Conservation (phyloP, 2,888 invertebrate species). For the Pseudoips prasinana region DNA sequence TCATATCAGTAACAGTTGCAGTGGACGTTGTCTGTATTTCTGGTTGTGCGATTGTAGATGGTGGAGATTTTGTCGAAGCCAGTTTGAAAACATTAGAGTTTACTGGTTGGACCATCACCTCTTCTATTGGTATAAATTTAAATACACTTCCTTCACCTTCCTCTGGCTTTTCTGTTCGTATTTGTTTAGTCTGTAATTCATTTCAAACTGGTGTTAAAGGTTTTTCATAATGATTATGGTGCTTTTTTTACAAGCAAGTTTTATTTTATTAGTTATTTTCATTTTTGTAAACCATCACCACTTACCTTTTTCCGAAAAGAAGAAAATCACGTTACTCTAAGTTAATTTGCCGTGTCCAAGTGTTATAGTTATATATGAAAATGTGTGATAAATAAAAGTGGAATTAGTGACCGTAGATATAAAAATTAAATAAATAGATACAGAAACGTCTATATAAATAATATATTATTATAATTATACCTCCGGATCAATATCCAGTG, state of each 20-base stretch:
- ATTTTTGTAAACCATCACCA: slow-evolving; percentile 49
- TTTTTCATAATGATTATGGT: slow-evolving; percentile 1
- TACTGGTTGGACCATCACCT: slow-evolving; percentile 61
- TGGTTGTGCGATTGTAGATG: too few species aligned
- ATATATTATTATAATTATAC: slow-evolving; percentile 78
- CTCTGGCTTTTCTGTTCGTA: slow-evolving; percentile 74
- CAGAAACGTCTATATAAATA: slow-evolving; percentile 49
- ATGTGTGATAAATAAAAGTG: slow-evolving; percentile 24
- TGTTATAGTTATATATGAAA: slow-evolving; percentile 31
- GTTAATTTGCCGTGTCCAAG: slow-evolving; percentile 30
- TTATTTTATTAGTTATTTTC: slow-evolving; percentile 11
- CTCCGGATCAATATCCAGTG: slow-evolving; percentile 84
- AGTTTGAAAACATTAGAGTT: slow-evolving; percentile 70
- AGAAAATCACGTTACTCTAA: slow-evolving; percentile 19
- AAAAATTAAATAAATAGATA: slow-evolving; percentile 38
- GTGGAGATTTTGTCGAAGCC: slow-evolving; percentile 58
- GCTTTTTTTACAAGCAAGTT: slow-evolving; percentile 2
- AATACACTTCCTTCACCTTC: slow-evolving; percentile 66
- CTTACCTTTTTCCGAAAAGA: slow-evolving; percentile 49
- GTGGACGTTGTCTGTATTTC: slow-evolving; percentile 49
- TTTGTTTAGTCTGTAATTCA: slow-evolving; percentile 78
- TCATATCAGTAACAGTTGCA: slow-evolving; percentile 56
- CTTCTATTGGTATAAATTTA: slow-evolving; percentile 75
- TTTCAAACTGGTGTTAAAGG: slow-evolving; percentile 30
- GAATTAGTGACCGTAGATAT: slow-evolving; percentile 27